Base-by-base conservation (phyloP, 2,113 vertebrate species). In the Strix uralensis region DNA sequence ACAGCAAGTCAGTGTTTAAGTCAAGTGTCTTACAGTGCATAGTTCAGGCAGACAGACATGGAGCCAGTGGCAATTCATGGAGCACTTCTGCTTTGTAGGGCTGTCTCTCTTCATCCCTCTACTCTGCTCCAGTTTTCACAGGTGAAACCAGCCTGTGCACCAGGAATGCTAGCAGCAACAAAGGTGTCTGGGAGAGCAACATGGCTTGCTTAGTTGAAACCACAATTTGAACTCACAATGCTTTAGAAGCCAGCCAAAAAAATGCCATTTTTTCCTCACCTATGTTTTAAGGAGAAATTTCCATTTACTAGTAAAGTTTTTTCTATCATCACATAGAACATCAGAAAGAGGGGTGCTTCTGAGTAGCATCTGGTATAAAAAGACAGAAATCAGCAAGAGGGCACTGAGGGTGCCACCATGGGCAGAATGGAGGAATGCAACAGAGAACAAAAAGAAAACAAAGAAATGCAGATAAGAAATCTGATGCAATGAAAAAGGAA, bases 21-120 rank as follows among this genome's bases (percentile, higher is more conserved):
- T 44, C 29, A 17, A 0, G 1, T 1, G 1, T 36, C 49, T 36
- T 26, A 34, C 15, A 26, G 58, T 34, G 52, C 57, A 15, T 2
- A 34, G 15, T 4, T 40, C 38, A 58, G 46, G n/a, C 40, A 85
- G 40, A 29, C 32, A 80, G 54, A 62, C n/a, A 2, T 1, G 9
- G 49, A 71, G 23, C 32, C 36, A 40, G 32, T 2, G 44, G 51
- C 49, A n/a, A 26, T 10, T 46, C 36, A 46, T 4, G 19, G 51
- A 63, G 67, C 52, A 51, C 0, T 0, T 6, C 36, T 62, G 66
- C 62, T 52, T 34, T 65, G n/a, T 36, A 69, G 29, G 32, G 55
- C 36, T 70, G 47, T n/a, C 59, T 61, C 47, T 40, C 71, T 90
- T 55, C 55, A 61, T 25, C 29, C 16, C 32, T 73, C 42, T 3